phyloP scores from a whole-genome alignment of 2,797 vertebrate genomes.

The Carduelis carduelis region DNA sequence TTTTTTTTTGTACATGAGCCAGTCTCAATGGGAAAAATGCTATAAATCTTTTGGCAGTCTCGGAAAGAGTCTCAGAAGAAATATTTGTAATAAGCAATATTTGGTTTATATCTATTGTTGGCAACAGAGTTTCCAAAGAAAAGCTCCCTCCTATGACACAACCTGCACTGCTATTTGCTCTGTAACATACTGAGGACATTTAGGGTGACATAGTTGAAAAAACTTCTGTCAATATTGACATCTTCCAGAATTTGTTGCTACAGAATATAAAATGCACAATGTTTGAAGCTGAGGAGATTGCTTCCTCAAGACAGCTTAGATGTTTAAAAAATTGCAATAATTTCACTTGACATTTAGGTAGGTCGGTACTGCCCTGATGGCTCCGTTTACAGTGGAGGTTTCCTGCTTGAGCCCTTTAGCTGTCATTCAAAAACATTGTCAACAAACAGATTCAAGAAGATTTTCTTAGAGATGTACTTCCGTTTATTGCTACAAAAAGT shows the following conservation, averaged over 20 bases:
- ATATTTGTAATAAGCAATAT: constrained; percentile 18
- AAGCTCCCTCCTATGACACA: background rate
- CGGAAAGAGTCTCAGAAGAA: constrained; percentile 6
- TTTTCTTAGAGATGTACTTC: background rate
- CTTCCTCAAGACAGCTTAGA: background rate
- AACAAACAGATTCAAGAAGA: background rate
- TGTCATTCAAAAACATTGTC: accelerated
- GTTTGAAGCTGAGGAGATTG: background rate
- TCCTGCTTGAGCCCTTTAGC: background rate
- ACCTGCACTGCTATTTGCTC: background rate
- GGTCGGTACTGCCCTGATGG: background rate
- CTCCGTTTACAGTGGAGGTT: background rate
- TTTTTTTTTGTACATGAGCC: background rate
- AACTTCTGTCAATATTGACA: background rate
- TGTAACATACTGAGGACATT: background rate
- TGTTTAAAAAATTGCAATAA: background rate
- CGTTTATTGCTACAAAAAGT: background rate
- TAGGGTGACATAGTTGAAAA: background rate
- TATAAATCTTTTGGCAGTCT: constrained; percentile 7
- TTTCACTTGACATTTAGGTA: background rate
- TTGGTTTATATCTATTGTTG: constrained; percentile 35
- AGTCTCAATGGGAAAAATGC: background rate
- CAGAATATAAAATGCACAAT: background rate
- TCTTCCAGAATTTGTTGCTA: background rate
- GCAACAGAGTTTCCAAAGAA: background rate